phyloP scores from a whole-genome alignment of 2,113 vertebrate species.

The Megaceryle maxima region DNA sequence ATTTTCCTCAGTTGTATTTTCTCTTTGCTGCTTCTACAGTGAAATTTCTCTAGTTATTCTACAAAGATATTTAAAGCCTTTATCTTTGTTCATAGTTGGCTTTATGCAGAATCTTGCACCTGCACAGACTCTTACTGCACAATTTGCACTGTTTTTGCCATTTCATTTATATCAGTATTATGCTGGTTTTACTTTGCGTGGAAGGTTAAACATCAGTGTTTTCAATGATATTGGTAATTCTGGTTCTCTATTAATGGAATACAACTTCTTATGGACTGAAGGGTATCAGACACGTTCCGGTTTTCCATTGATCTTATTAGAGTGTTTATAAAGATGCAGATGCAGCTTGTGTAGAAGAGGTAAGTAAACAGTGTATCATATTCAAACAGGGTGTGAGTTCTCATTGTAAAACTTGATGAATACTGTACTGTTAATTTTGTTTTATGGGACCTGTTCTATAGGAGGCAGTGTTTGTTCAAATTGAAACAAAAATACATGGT shows the following conservation, averaged over 20 bases:
- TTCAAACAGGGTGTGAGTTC: not conserved
- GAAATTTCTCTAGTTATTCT: not conserved
- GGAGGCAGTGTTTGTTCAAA: not conserved
- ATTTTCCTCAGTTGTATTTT: not conserved
- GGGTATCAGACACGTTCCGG: rapidly evolving
- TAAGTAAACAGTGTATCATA: not conserved
- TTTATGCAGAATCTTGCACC: not conserved
- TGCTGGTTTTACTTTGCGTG: not conserved
- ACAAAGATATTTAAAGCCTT: not conserved
- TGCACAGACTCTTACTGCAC: not conserved
- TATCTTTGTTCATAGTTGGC: not conserved
- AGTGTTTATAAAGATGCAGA: not conserved
- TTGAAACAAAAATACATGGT: not conserved
- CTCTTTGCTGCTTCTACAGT: not conserved
- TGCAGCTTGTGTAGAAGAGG: not conserved
- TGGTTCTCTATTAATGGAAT: not conserved
- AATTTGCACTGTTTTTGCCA: not conserved
- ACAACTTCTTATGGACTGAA: not conserved
- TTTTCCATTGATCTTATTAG: not conserved
- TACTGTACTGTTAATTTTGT: not conserved
- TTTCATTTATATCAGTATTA: not conserved
- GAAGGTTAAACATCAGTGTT: not conserved
- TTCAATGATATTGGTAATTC: not conserved
- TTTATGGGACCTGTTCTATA: not conserved
- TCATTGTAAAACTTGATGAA: not conserved